Evolutionary conservation across 2,797 vertebrate genomes (phyloP).

Genomic region (Gymnothorax reevesii): DNA sequence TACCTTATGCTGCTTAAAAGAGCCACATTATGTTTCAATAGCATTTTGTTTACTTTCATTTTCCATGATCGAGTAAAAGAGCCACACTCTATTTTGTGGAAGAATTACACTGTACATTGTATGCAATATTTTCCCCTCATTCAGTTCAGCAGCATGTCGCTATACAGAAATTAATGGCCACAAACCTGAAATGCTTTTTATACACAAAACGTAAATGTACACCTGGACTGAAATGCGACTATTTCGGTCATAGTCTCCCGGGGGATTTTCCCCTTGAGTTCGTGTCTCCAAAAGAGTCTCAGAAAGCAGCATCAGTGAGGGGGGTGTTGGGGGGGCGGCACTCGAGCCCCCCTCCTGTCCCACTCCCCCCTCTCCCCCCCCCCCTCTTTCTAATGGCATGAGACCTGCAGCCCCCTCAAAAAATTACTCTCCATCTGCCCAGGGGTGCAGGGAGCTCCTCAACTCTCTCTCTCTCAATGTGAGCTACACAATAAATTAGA

Average conservation of each 20-base stretch:
- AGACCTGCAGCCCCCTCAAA: slow-evolving; percentile 31
- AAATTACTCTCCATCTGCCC: slow-evolving; percentile 29
- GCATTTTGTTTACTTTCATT: slow-evolving; percentile 31
- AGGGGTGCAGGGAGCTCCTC: slow-evolving; percentile 49
- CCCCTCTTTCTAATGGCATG: slow-evolving; percentile 20
- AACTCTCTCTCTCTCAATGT: slow-evolving; percentile 56
- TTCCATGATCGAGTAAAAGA: slow-evolving; percentile 28
- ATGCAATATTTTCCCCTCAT: slow-evolving; percentile 53
- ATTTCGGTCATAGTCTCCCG: slow-evolving; percentile 31
- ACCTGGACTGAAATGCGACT: slow-evolving; percentile 47
- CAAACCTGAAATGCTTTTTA: slow-evolving; percentile 45
- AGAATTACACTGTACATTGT: slow-evolving; percentile 39
- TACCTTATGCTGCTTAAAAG: background rate
- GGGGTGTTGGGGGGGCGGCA: slow-evolving; percentile 48
- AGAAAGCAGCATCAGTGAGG: slow-evolving; percentile 67
- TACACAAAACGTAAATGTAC: slow-evolving; percentile 51
- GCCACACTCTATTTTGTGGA: slow-evolving; percentile 31
- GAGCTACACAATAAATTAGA: slow-evolving; percentile 86
- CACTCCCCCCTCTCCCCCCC: slow-evolving; percentile 8
- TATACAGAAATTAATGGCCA: slow-evolving; percentile 50
- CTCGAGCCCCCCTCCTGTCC: slow-evolving; percentile 36
- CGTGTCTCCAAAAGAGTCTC: slow-evolving; percentile 60
- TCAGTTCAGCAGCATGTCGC: slow-evolving; percentile 67
- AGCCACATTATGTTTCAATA: slow-evolving; percentile 24
- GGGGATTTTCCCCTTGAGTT: slow-evolving; percentile 50